These are phyloP conservation scores for Aleiodes alternator DNA, from an alignment of 2,888 invertebrate genomes.

Conservation along the genomic window DNA sequence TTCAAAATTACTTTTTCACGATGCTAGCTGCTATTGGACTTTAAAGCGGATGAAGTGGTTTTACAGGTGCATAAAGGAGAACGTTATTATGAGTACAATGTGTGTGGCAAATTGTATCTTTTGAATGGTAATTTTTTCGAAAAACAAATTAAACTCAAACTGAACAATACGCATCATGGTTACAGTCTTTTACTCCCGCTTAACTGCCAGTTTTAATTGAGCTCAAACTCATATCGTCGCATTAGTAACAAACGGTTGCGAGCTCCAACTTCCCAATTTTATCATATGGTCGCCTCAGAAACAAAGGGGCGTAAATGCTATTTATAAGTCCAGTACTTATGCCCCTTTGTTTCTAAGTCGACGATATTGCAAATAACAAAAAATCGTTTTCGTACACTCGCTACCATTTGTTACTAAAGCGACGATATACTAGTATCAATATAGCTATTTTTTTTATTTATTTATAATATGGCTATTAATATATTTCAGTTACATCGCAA, in stretches of 20 bases:
- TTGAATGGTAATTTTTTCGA: constrained; percentile 57
- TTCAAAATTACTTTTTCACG: constrained; percentile 7
- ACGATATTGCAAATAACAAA: too few species aligned
- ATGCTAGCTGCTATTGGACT: constrained; percentile 43
- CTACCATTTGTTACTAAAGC: too few species aligned
- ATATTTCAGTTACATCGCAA: neutral
- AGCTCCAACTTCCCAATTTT: too few species aligned
- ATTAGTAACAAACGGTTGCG: too few species aligned
- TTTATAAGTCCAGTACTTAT: too few species aligned
- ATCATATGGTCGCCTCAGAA: too few species aligned
- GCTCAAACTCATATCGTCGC: too few species aligned
- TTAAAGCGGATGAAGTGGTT: neutral
- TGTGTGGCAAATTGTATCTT: constrained; percentile 65
- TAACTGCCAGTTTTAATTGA: constrained; percentile 63
- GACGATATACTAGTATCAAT: neutral
- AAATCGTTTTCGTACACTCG: too few species aligned
- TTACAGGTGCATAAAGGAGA: constrained; percentile 55
- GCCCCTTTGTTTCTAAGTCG: too few species aligned
- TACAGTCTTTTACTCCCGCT: constrained; percentile 65
- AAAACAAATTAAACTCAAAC: neutral
- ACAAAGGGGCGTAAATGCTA: too few species aligned
- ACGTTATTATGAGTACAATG: constrained; percentile 52
- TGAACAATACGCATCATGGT: constrained; percentile 44
- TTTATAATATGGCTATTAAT: neutral
- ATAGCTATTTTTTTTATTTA: too few species aligned